phyloP scores from a whole-genome alignment of 2,888 invertebrate species.

The Macrosiphum euphorbiae region DNA sequence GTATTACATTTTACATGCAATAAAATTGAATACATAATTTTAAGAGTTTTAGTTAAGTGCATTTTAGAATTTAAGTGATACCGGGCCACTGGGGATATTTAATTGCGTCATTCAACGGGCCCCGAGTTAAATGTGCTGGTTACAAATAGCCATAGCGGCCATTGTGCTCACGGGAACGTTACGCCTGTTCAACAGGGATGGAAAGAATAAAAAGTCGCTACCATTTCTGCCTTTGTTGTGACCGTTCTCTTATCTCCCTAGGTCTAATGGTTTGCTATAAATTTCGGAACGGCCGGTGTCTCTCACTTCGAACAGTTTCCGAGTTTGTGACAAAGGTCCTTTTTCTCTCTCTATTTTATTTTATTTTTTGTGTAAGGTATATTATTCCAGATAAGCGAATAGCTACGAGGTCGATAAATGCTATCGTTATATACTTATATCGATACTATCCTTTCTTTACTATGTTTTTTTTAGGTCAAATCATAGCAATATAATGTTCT shows the following conservation, averaged over 20 bases:
- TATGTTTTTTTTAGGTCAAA: not conserved
- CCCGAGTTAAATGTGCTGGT: constrained; percentile 34
- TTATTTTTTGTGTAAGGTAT: constrained; percentile 25
- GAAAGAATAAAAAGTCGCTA: constrained; percentile 23
- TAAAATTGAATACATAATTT: constrained; percentile 23
- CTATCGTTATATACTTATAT: not conserved
- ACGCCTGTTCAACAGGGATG: constrained; percentile 25
- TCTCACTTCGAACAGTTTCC: constrained; percentile 47
- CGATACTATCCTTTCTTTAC: not conserved
- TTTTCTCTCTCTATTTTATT: not conserved
- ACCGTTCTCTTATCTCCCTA: constrained; percentile 52
- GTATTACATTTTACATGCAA: not conserved
- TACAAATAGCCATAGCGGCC: constrained; percentile 3
- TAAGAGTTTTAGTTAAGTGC: constrained; percentile 3
- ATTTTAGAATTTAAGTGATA: constrained; percentile 35
- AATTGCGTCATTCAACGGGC: constrained; percentile 32
- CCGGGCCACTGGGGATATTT: constrained; percentile 5
- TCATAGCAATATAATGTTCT: constrained; percentile 11
- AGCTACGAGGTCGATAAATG: constrained; percentile 42
- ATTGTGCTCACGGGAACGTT: constrained; percentile 38
- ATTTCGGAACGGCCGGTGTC: constrained; percentile 56
- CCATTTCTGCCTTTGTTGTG: constrained; percentile 46
- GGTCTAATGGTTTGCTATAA: constrained; percentile 64
- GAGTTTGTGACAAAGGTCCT: constrained; percentile 54
- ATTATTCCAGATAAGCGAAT: constrained; percentile 46